Evolutionary conservation across 2,113 vertebrate species (phyloP).

Genomic region (Puntigrus tetrazona): DNA sequence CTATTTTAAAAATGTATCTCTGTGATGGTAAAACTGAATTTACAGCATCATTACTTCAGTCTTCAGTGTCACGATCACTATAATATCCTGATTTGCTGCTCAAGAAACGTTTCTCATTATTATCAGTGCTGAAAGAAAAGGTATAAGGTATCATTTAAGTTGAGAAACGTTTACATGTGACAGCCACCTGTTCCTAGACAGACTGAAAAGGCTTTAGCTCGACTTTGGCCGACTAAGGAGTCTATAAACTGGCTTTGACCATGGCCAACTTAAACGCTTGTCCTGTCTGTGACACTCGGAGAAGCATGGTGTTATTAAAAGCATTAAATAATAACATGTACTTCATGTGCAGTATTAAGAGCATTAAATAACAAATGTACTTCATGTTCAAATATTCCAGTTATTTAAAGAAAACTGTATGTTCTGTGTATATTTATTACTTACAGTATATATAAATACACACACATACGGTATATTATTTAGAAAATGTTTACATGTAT

Average conservation of each 20-base stretch:
- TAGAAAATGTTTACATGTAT: too few relatives aligned
- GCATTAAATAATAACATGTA: too few relatives aligned
- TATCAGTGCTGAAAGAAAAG: neutral
- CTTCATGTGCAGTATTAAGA: too few relatives aligned
- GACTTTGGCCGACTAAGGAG: neutral
- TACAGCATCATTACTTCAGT: neutral
- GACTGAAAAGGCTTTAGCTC: neutral
- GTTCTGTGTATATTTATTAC: too few relatives aligned
- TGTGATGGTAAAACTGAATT: neutral
- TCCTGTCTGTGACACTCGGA: neutral
- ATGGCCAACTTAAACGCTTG: neutral
- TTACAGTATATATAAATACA: too few relatives aligned
- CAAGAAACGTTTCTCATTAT: neutral
- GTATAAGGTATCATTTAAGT: neutral
- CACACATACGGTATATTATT: too few relatives aligned
- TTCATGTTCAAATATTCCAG: too few relatives aligned
- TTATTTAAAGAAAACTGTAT: too few relatives aligned
- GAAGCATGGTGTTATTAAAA: neutral
- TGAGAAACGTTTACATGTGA: neutral
- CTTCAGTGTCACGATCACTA: neutral
- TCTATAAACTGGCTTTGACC: conserved; percentile 1
- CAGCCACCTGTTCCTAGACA: conserved; percentile 6
- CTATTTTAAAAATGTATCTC: neutral
- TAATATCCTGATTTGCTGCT: neutral
- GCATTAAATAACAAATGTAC: too few relatives aligned